Percentiles rank a stretch among this genome's conserved stretches.
These are phyloP conservation scores for Aricia artaxerxes DNA, from an alignment of 2,888 invertebrate genomes.

Conservation along the genomic window DNA sequence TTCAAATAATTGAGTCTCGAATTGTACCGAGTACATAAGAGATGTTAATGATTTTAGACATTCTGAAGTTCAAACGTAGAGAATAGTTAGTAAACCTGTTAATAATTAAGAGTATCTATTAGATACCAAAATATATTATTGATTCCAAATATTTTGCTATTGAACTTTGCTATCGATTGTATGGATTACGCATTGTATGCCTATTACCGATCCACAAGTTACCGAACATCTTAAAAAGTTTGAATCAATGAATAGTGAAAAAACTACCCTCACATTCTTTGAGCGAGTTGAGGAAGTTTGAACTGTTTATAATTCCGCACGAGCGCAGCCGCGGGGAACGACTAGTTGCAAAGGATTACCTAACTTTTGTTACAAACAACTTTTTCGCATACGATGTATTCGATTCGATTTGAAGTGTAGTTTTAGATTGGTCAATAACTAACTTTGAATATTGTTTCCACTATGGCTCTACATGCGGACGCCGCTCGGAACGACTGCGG, in stretches of 20 bases:
- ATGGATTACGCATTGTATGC: background rate
- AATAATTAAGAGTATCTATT: too few species aligned
- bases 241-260: background rate
- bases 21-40: too few species aligned
- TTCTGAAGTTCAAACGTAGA: too few species aligned
- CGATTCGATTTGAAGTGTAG: conserved; percentile 21
- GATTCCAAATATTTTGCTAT: too few species aligned
- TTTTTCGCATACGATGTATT: conserved; percentile 17
- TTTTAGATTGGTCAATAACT: conserved; percentile 19
- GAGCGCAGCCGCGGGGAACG: background rate
- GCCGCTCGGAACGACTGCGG: background rate
- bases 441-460: conserved; percentile 10
- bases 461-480: background rate
- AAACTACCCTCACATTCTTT: background rate
- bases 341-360: conserved; percentile 16
- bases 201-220: background rate
- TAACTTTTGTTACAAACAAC: conserved; percentile 22
- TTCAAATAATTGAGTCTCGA: too few species aligned
- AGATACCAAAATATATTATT: too few species aligned
- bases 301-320: conserved; percentile 7
- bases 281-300: background rate
- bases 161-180: too few species aligned
- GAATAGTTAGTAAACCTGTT: too few species aligned
- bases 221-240: background rate
- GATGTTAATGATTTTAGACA: too few species aligned